These are phyloP conservation scores for Rhinella marina DNA, from an alignment of 2,797 vertebrate species.

Conservation along the genomic window DNA sequence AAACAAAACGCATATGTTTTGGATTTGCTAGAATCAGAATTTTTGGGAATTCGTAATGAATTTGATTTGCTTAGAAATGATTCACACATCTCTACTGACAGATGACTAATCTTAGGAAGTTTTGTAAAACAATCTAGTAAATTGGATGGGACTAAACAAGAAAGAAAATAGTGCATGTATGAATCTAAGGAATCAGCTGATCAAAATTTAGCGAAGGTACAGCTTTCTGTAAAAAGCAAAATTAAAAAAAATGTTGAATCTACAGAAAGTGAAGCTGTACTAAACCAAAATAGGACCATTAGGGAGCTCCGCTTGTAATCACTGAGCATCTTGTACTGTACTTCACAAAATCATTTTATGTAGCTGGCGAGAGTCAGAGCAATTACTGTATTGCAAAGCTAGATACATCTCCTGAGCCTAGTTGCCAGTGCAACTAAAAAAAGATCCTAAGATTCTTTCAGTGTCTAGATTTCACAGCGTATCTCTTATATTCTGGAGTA, in stretches of 20 bases:
- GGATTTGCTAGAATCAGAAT: no score
- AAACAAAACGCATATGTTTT: no score
- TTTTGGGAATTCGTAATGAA: no score
- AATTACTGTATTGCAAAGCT: neutral
- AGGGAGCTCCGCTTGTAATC: constrained; percentile 6
- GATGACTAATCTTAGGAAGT: no score
- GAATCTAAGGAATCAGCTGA: neutral
- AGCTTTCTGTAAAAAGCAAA: neutral
- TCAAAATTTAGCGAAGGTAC: neutral
- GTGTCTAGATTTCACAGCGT: no score
- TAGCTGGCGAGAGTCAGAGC: neutral
- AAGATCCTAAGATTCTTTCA: neutral
- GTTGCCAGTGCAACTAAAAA: neutral
- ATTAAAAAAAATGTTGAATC: neutral
- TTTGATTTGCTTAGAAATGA: no score
- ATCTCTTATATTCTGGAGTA: neutral
- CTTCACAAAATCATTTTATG: constrained; percentile 8
- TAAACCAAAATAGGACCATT: neutral
- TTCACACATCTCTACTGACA: no score
- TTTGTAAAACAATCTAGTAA: no score
- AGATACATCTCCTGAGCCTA: neutral
- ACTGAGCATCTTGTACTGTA: neutral
- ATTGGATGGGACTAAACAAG: no score
- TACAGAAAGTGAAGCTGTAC: neutral
- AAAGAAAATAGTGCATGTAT: neutral